phyloP scores from a whole-genome alignment of 2,797 vertebrate species.

The Gymnoscopelus braueri region DNA sequence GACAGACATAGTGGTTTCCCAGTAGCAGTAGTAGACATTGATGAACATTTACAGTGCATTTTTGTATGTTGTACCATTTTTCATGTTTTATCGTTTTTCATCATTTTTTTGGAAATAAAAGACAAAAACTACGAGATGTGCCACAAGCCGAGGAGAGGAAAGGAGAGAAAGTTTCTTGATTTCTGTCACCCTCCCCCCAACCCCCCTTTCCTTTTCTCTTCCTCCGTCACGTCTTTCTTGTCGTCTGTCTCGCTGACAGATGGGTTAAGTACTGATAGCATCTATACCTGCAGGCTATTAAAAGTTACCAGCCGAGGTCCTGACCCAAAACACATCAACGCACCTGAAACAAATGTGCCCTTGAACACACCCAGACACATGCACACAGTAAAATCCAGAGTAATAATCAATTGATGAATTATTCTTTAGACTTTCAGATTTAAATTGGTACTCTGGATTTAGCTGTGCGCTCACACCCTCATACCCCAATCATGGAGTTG shows the following conservation, averaged over 20 bases:
- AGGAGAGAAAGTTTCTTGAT: not conserved
- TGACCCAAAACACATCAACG: conserved; percentile 24
- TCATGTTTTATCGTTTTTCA: too few species aligned
- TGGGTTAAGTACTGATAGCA: conserved; percentile 41
- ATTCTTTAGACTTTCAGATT: too few species aligned
- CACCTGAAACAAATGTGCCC: not conserved
- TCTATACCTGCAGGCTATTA: conserved; percentile 44
- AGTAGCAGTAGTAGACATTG: not conserved
- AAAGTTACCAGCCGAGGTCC: conserved; percentile 35
- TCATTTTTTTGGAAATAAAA: too few species aligned
- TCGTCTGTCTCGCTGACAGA: conserved; percentile 44
- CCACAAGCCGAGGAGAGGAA: not conserved
- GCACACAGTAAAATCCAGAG: not conserved
- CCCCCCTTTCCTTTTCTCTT: not conserved
- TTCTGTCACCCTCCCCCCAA: not conserved
- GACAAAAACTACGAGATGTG: too few species aligned
- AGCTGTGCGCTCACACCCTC: too few species aligned
- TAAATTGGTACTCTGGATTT: too few species aligned
- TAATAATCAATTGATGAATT: too few species aligned
- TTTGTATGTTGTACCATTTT: too few species aligned
- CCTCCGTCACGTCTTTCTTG: conserved; percentile 6
- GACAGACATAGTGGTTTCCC: not conserved
- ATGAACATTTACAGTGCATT: too few species aligned
- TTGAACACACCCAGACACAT: conserved; percentile 12
- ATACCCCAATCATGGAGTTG: too few species aligned